Base-by-base conservation (phyloP, 2,888 invertebrate genomes). In the Agelastica alni region DNA sequence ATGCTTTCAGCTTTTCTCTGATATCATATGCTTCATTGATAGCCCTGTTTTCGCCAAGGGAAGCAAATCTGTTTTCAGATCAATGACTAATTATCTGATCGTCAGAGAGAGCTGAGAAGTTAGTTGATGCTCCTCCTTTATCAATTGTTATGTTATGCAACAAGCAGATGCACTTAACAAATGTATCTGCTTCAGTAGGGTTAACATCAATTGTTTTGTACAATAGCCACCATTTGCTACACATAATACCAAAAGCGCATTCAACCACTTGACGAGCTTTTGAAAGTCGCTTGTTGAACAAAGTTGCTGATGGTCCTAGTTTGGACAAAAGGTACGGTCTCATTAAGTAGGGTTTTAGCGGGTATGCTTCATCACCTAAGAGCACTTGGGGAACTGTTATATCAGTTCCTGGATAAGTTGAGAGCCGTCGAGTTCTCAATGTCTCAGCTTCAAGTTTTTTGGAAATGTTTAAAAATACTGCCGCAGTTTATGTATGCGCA, bases 291-390 rank as follows among this genome's bases (percentile, higher is more conserved):
- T 51, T 13, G 51, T 58, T 58, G 34, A 55, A 54, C 22, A 45
- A 30, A 17, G 16, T 45, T 46, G 52, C 44, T 34, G 30, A 2
- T 7, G 34, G 28, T 48, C 34, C 47, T 32, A 53, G 28, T 37
- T 44, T 48, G 45, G 22, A 26, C 53, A 10, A 22, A 32, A 51
- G 53, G 20, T 37, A 58, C 31, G 54, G 54, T 44, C 36, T 55
- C 55, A 61, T 55, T 55, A 66, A 57, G 46, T 62, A 59, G 10
- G 46, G 53, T 59, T 60, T 59, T 4, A 60, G 43, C 36, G 54
- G 52, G 44, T 54, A 62, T 17, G 58, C 60, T 46, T 53, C 58
- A 52, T 62, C 60, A 30, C 58, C 62, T 22, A 62, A 46, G 45
- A 62, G 42, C 18, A 60, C 60, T 49, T 49, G 42, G 46, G 60